These are phyloP conservation scores for Neuroterus valhalla DNA, from an alignment of 1,140 invertebrate genomes.

Conservation along the genomic window DNA sequence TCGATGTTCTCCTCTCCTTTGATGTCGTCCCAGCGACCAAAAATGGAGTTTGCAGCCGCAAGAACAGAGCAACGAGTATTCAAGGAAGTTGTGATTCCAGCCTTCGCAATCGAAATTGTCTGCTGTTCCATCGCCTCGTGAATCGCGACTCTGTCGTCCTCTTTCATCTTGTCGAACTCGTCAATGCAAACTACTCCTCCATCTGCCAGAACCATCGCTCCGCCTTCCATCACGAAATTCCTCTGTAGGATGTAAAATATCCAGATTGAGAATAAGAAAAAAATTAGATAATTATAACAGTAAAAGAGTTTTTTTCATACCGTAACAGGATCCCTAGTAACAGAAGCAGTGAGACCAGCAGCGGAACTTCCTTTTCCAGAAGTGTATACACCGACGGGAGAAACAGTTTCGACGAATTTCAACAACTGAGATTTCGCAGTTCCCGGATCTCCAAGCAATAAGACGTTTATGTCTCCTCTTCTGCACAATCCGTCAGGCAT, in stretches of 20 bases:
- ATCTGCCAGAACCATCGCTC: constrained; percentile 99
- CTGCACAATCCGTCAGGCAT: constrained; percentile 96
- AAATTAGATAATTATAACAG: neutral
- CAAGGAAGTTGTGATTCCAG: constrained; percentile 98
- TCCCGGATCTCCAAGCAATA: constrained; percentile 98
- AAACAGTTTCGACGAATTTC: constrained; percentile 97
- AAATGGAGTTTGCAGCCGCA: constrained; percentile 98
- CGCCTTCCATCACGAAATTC: constrained; percentile 99
- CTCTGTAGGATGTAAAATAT: constrained; percentile 78
- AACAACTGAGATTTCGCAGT: constrained; percentile 98
- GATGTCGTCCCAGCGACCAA: constrained; percentile 98
- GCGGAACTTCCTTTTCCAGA: constrained; percentile 99
- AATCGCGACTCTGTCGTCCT: constrained; percentile 99
- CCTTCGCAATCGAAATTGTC: constrained; percentile 99
- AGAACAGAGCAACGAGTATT: constrained; percentile 99
- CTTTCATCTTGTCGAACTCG: constrained; percentile 99
- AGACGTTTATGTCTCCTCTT: constrained; percentile 97
- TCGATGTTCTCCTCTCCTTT: constrained; percentile 99
- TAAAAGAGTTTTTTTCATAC: constrained; percentile 75
- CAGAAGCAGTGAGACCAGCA: constrained; percentile 98
- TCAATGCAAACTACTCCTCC: constrained; percentile 99
- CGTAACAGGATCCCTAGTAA: constrained; percentile 93
- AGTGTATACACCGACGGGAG: constrained; percentile 98
- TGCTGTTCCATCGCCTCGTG: constrained; percentile 99
- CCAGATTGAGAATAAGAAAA: neutral